A percentile compares a stretch with the other conserved stretches of the same genome.
Evolutionary conservation across 2,888 invertebrate species (phyloP).

Genomic region (Reticulitermes lucifugus): DNA sequence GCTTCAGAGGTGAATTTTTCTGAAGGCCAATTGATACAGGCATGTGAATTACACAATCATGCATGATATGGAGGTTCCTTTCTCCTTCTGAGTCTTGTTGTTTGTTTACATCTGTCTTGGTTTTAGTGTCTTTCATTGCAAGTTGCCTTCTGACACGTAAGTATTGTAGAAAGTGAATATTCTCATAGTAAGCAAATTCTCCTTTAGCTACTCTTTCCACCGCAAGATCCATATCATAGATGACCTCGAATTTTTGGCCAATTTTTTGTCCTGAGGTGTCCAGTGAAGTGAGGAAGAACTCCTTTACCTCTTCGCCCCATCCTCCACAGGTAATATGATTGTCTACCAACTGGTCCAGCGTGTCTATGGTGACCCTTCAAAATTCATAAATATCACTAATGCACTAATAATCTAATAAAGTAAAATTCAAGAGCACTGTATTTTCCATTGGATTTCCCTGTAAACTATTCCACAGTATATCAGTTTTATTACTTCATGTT

Average conservation of each 20-base stretch:
- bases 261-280: slow-evolving; percentile 77
- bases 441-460: not conserved
- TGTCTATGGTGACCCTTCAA: slow-evolving; percentile 83
- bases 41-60: slow-evolving; percentile 82
- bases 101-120: slow-evolving; percentile 12
- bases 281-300: slow-evolving; percentile 76
- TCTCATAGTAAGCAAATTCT: slow-evolving; percentile 84
- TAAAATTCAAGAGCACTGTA: not conserved
- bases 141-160: slow-evolving; percentile 71
- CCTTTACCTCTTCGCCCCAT: slow-evolving; percentile 77
- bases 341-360: slow-evolving; percentile 74
- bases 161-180: slow-evolving; percentile 76
- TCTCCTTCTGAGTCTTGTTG: slow-evolving; percentile 23
- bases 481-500: too few species aligned
- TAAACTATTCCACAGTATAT: too few species aligned
- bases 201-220: slow-evolving; percentile 77
- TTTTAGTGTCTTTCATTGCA: slow-evolving; percentile 47
- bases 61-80: slow-evolving; percentile 79
- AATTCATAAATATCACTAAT: not conserved
- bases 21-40: slow-evolving; percentile 85
- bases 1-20: slow-evolving; percentile 82
- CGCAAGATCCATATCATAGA: slow-evolving; percentile 72
- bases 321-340: slow-evolving; percentile 77
- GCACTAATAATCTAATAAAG: too few species aligned
- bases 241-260: slow-evolving; percentile 73